Conservation (phyloP, 2,888 invertebrate species). For the Melieria omissa region DNA sequence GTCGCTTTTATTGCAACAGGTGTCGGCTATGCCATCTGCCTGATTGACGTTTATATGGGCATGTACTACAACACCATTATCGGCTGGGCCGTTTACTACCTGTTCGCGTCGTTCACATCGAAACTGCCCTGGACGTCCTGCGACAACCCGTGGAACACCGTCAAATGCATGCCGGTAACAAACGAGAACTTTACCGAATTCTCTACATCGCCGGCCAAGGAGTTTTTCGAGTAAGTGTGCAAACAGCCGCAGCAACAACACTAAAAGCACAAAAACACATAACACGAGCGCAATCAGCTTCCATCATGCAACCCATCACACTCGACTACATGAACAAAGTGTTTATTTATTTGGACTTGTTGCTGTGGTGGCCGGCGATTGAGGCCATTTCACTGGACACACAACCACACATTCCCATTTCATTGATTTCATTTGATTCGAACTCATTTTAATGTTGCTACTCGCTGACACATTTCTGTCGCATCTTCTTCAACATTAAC, state of each 20-base stretch:
- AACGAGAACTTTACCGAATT: slow-evolving; percentile 70
- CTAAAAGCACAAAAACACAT: slow-evolving; percentile 4
- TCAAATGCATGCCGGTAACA: slow-evolving; percentile 77
- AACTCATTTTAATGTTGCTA: background rate
- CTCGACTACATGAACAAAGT: background rate
- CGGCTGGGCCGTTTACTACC: slow-evolving; percentile 94
- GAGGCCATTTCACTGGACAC: background rate
- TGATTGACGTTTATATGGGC: slow-evolving; percentile 94
- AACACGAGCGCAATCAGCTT: background rate
- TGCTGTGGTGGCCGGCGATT: background rate
- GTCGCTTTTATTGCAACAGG: slow-evolving; percentile 70
- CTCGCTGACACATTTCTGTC: background rate
- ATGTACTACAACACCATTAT: slow-evolving; percentile 99
- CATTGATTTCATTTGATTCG: background rate
- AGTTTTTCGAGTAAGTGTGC: slow-evolving; percentile 84
- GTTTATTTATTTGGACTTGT: background rate
- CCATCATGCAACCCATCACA: background rate
- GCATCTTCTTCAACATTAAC: background rate
- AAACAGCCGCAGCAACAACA: background rate
- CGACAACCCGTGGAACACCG: slow-evolving; percentile 88
- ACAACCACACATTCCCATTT: background rate
- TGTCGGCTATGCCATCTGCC: slow-evolving; percentile 94
- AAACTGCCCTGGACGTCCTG: slow-evolving; percentile 90
- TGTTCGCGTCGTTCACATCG: slow-evolving; percentile 83
- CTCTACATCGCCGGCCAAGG: slow-evolving; percentile 81